These are phyloP conservation scores for Solen grandis DNA, from an alignment of 1,140 invertebrate genomes.

Conservation along the genomic window DNA sequence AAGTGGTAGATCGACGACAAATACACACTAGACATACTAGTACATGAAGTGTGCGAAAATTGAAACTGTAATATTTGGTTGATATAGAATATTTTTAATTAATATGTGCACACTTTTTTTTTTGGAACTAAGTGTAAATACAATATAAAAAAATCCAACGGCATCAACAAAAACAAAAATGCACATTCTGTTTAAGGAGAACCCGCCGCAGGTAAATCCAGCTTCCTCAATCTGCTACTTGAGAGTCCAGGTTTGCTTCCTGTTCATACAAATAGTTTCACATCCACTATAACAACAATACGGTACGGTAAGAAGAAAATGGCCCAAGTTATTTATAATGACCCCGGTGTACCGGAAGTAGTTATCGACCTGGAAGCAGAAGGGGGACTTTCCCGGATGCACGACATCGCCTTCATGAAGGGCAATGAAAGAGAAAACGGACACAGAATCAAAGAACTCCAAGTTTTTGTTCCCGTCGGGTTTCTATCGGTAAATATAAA, in stretches of 20 bases:
- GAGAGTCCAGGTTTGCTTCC: conserved; percentile 68
- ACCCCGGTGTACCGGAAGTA: not conserved
- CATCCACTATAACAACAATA: conserved; percentile 65
- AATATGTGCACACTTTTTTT: no score
- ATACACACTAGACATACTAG: no score
- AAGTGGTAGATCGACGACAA: no score
- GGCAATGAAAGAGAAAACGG: conserved; percentile 44
- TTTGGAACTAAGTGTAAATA: no score
- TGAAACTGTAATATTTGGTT: no score
- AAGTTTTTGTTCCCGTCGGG: conserved; percentile 57
- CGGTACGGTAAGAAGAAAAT: conserved; percentile 39
- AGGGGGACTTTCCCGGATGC: conserved; percentile 4
- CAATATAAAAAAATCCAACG: no score
- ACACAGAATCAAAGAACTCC: conserved; percentile 47
- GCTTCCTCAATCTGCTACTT: conserved; percentile 67
- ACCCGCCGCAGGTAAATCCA: conserved; percentile 70
- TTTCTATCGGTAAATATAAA: conserved; percentile 57
- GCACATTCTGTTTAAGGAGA: no score
- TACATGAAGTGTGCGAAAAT: no score
- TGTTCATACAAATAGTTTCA: conserved; percentile 61
- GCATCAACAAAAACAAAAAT: no score
- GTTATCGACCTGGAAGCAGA: conserved; percentile 11
- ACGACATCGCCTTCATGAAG: conserved; percentile 28
- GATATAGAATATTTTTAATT: no score
- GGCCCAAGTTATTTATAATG: conserved; percentile 28